These are phyloP conservation scores for Ornithoptera priamus DNA, from an alignment of 2,888 invertebrate genomes.

Conservation along the genomic window DNA sequence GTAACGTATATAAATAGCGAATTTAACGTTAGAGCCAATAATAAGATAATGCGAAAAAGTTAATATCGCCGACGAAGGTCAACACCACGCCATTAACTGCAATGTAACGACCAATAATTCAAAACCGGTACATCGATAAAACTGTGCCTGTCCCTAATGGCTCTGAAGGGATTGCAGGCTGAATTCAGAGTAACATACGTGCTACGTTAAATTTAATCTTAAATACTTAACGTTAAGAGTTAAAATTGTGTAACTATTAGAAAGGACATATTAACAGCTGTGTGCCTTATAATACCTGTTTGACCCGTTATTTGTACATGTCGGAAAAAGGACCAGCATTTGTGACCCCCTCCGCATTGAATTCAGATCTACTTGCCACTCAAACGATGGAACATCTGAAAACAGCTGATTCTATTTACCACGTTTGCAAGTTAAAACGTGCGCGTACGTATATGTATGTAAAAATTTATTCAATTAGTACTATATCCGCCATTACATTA, in stretches of 20 bases:
- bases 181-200: conserved; percentile 22
- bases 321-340: conserved; percentile 35
- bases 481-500: too few species aligned
- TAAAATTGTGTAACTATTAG: conserved; percentile 28
- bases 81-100: conserved; percentile 4
- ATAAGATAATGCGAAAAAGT: too few species aligned
- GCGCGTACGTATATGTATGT: background rate
- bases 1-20: too few species aligned
- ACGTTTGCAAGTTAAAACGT: conserved; percentile 13
- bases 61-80: conserved; percentile 8
- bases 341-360: background rate
- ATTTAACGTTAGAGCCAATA: too few species aligned
- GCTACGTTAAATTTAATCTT: conserved; percentile 22
- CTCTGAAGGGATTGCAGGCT: conserved; percentile 27
- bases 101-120: background rate
- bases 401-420: conserved; percentile 27
- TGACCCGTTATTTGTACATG: conserved; percentile 44
- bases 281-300: conserved; percentile 40
- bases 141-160: conserved; percentile 24
- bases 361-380: conserved; percentile 20
- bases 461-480: background rate
- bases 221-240: conserved; percentile 23
- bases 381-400: background rate
- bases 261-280: conserved; percentile 34
- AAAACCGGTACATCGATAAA: conserved; percentile 28